Evolutionary conservation across 2,888 invertebrate species (phyloP).

Genomic region (Lepidonotus clava): DNA sequence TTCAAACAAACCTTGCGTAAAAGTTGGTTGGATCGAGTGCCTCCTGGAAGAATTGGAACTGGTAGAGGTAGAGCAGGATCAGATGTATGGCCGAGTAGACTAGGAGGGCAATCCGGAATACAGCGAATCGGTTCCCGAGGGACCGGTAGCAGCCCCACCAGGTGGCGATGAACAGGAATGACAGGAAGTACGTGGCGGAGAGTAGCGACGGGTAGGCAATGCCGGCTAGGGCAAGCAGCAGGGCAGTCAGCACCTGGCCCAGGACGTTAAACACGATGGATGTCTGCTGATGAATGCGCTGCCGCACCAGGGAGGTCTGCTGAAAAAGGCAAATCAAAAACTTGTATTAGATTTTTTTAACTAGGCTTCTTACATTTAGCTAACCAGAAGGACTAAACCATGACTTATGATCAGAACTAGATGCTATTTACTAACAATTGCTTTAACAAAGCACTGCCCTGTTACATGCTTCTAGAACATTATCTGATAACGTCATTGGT

Average conservation of each 20-base stretch:
- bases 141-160: constrained; percentile 87
- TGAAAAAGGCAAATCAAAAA: background rate
- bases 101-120: constrained; percentile 76
- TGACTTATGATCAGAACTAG: no score
- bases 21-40: constrained; percentile 86
- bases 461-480: no score
- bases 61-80: constrained; percentile 88
- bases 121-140: constrained; percentile 88
- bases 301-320: constrained; percentile 58
- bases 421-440: no score
- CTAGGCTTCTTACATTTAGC: no score
- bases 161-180: constrained; percentile 91
- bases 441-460: no score
- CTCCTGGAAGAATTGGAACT: constrained; percentile 90
- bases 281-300: constrained; percentile 62
- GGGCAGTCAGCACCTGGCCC: constrained; percentile 70
- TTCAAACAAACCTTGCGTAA: constrained; percentile 88
- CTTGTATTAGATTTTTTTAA: no score
- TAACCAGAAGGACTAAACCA: no score
- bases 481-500: no score
- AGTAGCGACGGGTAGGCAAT: constrained; percentile 91
- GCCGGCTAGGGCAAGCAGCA: constrained; percentile 81
- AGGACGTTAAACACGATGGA: constrained; percentile 67
- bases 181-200: constrained; percentile 91
- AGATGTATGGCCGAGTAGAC: constrained; percentile 89